Evolutionary conservation across 2,113 vertebrate genomes (phyloP).

Genomic region (Bagarius yarrelli): DNA sequence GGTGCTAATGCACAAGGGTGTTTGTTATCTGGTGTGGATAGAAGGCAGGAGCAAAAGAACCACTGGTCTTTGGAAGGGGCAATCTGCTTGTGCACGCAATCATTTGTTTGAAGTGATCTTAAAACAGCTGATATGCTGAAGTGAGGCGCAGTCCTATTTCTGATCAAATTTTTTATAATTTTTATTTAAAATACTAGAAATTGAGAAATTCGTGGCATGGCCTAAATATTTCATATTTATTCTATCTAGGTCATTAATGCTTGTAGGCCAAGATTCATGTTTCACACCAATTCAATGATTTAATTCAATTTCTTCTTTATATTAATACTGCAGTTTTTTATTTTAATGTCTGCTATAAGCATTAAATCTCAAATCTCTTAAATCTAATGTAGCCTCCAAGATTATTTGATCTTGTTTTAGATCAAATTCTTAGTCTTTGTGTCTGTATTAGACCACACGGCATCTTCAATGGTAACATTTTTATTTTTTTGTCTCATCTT

Average conservation of each 20-base stretch:
- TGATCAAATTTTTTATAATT: not conserved
- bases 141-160: not conserved
- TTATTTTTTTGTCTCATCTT: not conserved
- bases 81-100: slow-evolving; percentile 3
- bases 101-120: slow-evolving; percentile 19
- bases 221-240: slow-evolving; percentile 20
- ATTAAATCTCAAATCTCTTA: slow-evolving; percentile 10
- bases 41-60: not conserved
- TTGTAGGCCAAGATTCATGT: not conserved
- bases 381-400: slow-evolving; percentile 39
- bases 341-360: not conserved
- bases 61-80: not conserved
- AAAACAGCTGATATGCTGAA: slow-evolving; percentile 22
- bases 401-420: slow-evolving; percentile 14
- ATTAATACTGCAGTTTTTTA: not conserved
- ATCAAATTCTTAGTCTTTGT: not conserved
- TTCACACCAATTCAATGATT: not conserved
- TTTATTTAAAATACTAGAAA: too few relatives aligned
- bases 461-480: too few relatives aligned
- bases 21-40: not conserved
- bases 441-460: not conserved
- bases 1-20: not conserved
- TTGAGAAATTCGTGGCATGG: too few relatives aligned
- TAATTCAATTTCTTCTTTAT: not conserved
- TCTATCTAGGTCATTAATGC: not conserved